A percentile compares a stretch with the other conserved stretches of the same genome.
Conservation (phyloP, 1,140 invertebrate species). For the Carposina sasakii region DNA sequence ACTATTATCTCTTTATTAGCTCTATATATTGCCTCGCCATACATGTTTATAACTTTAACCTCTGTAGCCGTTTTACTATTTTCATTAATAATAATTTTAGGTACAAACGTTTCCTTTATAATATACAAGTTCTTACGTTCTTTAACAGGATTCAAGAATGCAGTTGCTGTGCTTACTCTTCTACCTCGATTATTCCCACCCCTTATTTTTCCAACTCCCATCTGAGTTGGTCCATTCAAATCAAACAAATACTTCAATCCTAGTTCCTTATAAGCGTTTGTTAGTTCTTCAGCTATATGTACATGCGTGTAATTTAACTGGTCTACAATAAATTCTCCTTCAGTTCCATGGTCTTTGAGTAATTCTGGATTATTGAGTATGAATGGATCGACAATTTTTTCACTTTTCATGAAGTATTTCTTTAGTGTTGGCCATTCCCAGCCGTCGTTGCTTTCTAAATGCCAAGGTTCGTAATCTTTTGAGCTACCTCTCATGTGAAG, state of each 20-base stretch:
- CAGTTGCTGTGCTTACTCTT: constrained; percentile 76
- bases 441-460: constrained; percentile 60
- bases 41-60: constrained; percentile 40
- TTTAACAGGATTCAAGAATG: constrained; percentile 74
- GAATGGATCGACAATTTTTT: constrained; percentile 51
- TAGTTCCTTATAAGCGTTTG: constrained; percentile 55
- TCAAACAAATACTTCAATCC: constrained; percentile 54
- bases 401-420: constrained; percentile 77
- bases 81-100: constrained; percentile 37
- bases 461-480: constrained; percentile 79
- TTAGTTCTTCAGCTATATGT: constrained; percentile 48
- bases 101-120: constrained; percentile 60
- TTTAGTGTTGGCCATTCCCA: constrained; percentile 81
- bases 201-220: constrained; percentile 65
- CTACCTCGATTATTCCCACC: constrained; percentile 72
- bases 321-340: constrained; percentile 54
- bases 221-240: constrained; percentile 63
- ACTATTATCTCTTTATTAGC: constrained; percentile 81
- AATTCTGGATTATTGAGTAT: constrained; percentile 45
- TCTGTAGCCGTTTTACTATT: constrained; percentile 28
- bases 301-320: constrained; percentile 48
- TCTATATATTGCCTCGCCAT: constrained; percentile 66
- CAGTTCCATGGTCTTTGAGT: constrained; percentile 43
- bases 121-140: constrained; percentile 79
- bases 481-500: constrained; percentile 76